Percentiles rank a stretch among this genome's conserved stretches.
phyloP scores from a whole-genome alignment of 2,797 vertebrate genomes.

The Scleropages formosus region DNA sequence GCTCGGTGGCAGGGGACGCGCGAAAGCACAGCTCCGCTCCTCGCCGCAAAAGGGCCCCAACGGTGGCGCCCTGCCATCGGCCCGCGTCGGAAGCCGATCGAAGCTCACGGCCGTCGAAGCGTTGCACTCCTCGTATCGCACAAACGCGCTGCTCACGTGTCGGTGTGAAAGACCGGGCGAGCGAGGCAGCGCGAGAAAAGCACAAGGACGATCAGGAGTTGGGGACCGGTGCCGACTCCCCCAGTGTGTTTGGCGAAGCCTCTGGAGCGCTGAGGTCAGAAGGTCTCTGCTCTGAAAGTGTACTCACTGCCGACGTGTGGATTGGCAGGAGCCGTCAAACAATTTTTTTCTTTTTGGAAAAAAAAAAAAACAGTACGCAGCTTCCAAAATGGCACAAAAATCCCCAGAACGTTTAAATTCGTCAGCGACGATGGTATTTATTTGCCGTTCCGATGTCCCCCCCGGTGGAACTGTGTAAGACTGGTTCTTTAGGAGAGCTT shows the following conservation, averaged over 20 bases:
- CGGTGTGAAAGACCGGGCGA: background rate
- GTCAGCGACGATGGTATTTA: background rate
- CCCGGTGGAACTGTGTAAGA: conserved; percentile 19
- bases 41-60: conserved; percentile 42
- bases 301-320: conserved; percentile 11
- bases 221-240: conserved; percentile 3
- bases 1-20: conserved; percentile 5
- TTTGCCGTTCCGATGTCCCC: conserved; percentile 18
- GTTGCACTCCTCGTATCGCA: background rate
- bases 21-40: conserved; percentile 22
- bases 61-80: too few species aligned
- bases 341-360: conserved; percentile 9
- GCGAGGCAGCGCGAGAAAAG: conserved; percentile 23
- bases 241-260: too few species aligned
- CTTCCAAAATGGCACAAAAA: conserved; percentile 30
- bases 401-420: conserved; percentile 19
- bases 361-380: conserved; percentile 7
- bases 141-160: background rate
- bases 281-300: conserved; percentile 14
- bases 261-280: conserved; percentile 12
- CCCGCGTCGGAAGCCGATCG: too few species aligned
- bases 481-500: conserved; percentile 9
- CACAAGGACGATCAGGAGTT: conserved; percentile 21
- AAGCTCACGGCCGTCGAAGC: too few species aligned
- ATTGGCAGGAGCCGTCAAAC: background rate